These are phyloP conservation scores for Hirudinaria manillensis DNA, from an alignment of 2,888 invertebrate species.

Conservation along the genomic window DNA sequence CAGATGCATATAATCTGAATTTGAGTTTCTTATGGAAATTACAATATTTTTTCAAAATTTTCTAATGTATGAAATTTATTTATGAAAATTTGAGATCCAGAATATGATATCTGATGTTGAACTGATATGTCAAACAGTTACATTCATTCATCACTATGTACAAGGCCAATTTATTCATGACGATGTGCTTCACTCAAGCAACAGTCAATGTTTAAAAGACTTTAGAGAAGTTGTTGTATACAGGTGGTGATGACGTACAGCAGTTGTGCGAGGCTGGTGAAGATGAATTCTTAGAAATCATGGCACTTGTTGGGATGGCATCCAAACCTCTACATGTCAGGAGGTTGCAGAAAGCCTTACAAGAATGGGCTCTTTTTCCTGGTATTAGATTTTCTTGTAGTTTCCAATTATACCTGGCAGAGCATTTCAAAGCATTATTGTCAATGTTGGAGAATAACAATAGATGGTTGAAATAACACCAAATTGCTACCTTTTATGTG, in stretches of 20 bases:
- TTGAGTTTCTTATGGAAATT: background rate
- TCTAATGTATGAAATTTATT: background rate
- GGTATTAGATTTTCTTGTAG: slow-evolving; percentile 42
- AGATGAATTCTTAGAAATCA: slow-evolving; percentile 96
- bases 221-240: background rate
- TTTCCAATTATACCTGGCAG: background rate
- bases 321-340: slow-evolving; percentile 94
- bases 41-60: background rate
- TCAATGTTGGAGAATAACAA: no score
- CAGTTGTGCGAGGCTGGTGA: slow-evolving; percentile 97
- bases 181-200: no score
- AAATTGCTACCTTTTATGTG: no score
- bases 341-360: slow-evolving; percentile 86
- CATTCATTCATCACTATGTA: no score
- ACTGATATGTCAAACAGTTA: background rate
- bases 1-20: background rate
- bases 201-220: background rate
- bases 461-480: no score
- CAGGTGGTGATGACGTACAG: slow-evolving; percentile 95
- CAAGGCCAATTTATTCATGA: no score
- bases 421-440: no score
- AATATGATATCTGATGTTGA: background rate
- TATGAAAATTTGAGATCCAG: background rate
- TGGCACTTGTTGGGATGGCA: slow-evolving; percentile 98
- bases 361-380: slow-evolving; percentile 91